Evolutionary conservation across 1,140 invertebrate genomes (phyloP).

Genomic region (Eriosoma lanigerum): DNA sequence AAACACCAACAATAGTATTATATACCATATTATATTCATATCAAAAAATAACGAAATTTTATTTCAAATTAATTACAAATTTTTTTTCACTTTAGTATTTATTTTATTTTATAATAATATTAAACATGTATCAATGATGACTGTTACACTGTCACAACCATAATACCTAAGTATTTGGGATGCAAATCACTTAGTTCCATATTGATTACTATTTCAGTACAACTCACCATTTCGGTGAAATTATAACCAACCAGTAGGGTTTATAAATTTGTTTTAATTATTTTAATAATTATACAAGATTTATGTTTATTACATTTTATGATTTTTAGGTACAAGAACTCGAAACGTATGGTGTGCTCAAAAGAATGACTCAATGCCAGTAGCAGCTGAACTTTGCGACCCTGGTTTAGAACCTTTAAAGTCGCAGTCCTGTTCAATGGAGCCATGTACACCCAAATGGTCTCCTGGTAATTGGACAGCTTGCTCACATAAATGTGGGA

Average conservation of each 20-base stretch:
- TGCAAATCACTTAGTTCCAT: too few species aligned
- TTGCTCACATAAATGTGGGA: slow-evolving; percentile 81
- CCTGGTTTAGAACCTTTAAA: slow-evolving; percentile 67
- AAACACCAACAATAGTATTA: too few species aligned
- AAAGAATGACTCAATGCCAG: slow-evolving; percentile 65
- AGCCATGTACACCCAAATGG: slow-evolving; percentile 84
- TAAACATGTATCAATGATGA: too few species aligned
- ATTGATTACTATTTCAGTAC: too few species aligned
- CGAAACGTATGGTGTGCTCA: slow-evolving; percentile 74
- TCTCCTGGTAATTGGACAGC: slow-evolving; percentile 75
- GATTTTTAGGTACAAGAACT: slow-evolving; percentile 68
- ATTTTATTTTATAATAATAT: too few species aligned
- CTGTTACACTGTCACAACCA: too few species aligned
- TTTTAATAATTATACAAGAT: not conserved
- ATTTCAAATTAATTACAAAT: too few species aligned
- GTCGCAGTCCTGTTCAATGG: slow-evolving; percentile 71
- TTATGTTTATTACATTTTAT: not conserved
- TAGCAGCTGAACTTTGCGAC: slow-evolving; percentile 80
- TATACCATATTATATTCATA: too few species aligned
- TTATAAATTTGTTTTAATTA: not conserved
- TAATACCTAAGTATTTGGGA: too few species aligned
- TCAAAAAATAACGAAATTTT: too few species aligned
- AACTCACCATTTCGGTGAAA: too few species aligned
- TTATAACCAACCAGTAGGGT: not conserved
- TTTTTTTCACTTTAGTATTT: too few species aligned